Conservation (phyloP, 2,113 vertebrate genomes). For the Pygoscelis antarcticus region DNA sequence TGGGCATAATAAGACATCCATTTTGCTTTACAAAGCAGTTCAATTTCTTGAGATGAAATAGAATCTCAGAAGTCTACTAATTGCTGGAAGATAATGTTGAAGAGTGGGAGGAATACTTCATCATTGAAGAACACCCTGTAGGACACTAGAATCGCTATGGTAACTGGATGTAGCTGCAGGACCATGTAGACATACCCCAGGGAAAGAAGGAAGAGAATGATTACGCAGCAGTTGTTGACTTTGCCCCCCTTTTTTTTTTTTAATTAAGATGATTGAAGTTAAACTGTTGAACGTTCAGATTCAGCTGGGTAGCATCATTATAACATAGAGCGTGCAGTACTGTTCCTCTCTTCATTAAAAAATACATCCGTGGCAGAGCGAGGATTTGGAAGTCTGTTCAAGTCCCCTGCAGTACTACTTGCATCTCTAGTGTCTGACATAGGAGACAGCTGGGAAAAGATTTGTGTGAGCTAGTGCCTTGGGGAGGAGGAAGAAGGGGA, state of each 20-base stretch:
- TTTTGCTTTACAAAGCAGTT: not conserved
- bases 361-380: not conserved
- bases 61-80: too few relatives aligned
- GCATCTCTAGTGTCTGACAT: fast-evolving
- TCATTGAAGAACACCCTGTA: not conserved
- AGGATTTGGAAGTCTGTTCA: not conserved
- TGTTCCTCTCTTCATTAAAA: not conserved
- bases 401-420: not conserved
- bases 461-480: not conserved
- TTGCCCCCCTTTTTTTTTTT: too few relatives aligned
- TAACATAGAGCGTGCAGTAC: not conserved
- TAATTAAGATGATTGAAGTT: not conserved
- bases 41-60: not conserved
- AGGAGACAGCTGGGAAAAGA: not conserved
- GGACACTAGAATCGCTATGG: not conserved
- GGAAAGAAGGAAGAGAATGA: not conserved
- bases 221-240: not conserved
- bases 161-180: not conserved
- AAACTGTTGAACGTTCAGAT: not conserved
- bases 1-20: fast-evolving
- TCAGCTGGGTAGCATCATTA: not conserved
- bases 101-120: not conserved
- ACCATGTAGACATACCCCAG: fast-evolving
- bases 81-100: not conserved
- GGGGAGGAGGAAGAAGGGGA: too few relatives aligned